These are phyloP conservation scores for Apodemus speciosus DNA, from an alignment of 2,113 vertebrate genomes.

Conservation along the genomic window DNA sequence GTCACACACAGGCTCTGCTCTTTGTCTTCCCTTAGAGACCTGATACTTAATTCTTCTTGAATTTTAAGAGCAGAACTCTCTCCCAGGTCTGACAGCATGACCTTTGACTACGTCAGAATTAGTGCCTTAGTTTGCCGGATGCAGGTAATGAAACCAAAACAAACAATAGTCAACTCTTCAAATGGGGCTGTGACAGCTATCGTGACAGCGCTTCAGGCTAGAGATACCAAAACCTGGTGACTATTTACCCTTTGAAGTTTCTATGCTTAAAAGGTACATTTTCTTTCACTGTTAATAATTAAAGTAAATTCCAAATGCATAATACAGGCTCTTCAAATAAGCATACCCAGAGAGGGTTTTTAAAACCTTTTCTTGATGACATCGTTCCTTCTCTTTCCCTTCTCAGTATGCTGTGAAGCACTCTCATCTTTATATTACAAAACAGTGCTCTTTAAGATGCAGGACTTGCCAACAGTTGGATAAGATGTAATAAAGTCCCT, in stretches of 20 bases:
- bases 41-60: background rate
- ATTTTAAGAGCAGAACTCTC: background rate
- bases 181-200: background rate
- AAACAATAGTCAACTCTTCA: background rate
- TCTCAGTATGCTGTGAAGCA: conserved; percentile 68
- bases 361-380: conserved; percentile 64
- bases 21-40: background rate
- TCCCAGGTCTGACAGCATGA: background rate
- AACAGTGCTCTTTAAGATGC: conserved; percentile 81
- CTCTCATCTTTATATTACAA: conserved; percentile 78
- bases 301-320: conserved; percentile 41
- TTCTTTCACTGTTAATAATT: conserved; percentile 70
- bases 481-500: conserved; percentile 84
- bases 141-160: background rate
- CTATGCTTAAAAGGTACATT: conserved; percentile 65
- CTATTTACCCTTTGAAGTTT: conserved; percentile 72
- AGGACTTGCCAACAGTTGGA: conserved; percentile 83
- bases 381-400: conserved; percentile 37
- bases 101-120: background rate
- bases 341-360: conserved; percentile 35
- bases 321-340: conserved; percentile 40
- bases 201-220: conserved; percentile 32
- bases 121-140: background rate
- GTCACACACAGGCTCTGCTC: background rate
- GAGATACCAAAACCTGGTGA: conserved; percentile 25